Base-by-base conservation (phyloP, 2,888 invertebrate species). In the Melanostoma mellinum region DNA sequence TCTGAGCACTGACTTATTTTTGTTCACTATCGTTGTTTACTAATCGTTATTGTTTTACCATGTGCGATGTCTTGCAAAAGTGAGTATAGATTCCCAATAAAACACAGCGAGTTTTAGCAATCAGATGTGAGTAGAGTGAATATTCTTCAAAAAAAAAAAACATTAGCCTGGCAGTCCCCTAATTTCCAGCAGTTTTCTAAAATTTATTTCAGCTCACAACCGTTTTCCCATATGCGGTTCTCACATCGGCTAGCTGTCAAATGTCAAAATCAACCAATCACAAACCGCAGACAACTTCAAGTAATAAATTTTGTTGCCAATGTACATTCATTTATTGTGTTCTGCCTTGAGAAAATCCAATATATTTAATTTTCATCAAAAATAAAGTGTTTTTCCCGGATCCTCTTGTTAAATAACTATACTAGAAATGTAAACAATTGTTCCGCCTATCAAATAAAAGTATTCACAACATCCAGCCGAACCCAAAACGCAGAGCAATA, bases 281-380 rank as follows among this genome's bases (percentile, higher is more conserved):
- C 6, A 5, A 73, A 79, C 63, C 38, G 9, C 4, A 44, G 2
- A 63, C 71, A 79, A 84, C 71, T 84, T 84, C 79, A 79, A 61
- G 55, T 30, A 48, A 33, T 46, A 65, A 38, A 78, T 84, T 84
- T 79, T 84, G 84, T 84, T 84, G 84, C 84, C 84, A 84, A 84
- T 84, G 79, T 79, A 84, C 71, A 79, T 84, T 84, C 74, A 84
- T 84, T 84, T 84, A 84, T 68, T 84, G 84, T 84, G 84, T 84
- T 79, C 79, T 71, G 58, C 60, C 74, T 71, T 79, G 84, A 63
- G 50, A 84, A 84, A 84, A 84, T 84, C 74, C 84, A 84, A 84
- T 84, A 84, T 84, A 73, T 77, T 74, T 74, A 79, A 63, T 84
- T 84, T 79, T 75, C 56, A 44, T 53, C 48, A 79, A 78, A 82